A percentile compares a stretch with the other conserved stretches of the same genome.
Conservation (phyloP, 2,888 invertebrate species). For the Dynastes hyllus region DNA sequence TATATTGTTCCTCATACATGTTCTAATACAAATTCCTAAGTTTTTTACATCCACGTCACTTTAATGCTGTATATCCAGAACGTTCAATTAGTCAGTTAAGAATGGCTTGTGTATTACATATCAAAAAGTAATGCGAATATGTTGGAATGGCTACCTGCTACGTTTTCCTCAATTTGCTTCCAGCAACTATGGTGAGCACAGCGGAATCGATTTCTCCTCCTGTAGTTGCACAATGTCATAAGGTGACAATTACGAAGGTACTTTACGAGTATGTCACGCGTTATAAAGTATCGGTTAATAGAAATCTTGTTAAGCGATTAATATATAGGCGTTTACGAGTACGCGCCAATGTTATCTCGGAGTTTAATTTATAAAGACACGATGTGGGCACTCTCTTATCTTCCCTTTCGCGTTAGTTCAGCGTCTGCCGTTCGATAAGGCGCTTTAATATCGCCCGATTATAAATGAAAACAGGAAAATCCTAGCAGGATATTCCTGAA, state of each 20-base stretch:
- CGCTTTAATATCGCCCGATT: conserved; percentile 12
- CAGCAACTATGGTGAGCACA: conserved; percentile 3
- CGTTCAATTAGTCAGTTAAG: too few species aligned
- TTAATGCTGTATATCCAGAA: too few species aligned
- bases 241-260: conserved; percentile 10
- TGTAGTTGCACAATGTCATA: conserved; percentile 17
- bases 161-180: not conserved
- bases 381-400: conserved; percentile 26
- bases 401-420: conserved; percentile 12
- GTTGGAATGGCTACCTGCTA: too few species aligned
- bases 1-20: too few species aligned
- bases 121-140: too few species aligned
- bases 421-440: conserved; percentile 21
- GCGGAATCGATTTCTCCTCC: conserved; percentile 11
- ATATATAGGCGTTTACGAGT: not conserved
- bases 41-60: too few species aligned
- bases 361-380: conserved; percentile 30
- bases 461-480: conserved; percentile 29
- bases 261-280: conserved; percentile 16
- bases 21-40: too few species aligned
- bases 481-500: conserved; percentile 42
- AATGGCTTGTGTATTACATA: too few species aligned
- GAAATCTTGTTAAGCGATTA: conserved; percentile 18
- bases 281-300: conserved; percentile 19
- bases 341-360: not conserved